Conservation (phyloP, 1,140 invertebrate genomes). For the Hormaphis cornu region DNA sequence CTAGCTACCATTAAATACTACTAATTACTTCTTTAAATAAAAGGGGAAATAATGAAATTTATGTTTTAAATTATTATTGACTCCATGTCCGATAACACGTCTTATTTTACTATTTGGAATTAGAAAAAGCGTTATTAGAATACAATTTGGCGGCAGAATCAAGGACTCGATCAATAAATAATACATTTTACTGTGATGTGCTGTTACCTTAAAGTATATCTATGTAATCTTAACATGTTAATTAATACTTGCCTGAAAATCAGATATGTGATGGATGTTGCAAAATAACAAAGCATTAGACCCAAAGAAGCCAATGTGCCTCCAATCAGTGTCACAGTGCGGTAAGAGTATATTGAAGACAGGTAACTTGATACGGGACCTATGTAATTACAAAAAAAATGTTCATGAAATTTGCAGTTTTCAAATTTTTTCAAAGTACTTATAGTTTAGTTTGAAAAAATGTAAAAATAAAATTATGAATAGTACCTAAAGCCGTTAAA, state of each 20-base stretch:
- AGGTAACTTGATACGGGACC: conserved; percentile 83
- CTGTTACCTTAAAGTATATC: neutral
- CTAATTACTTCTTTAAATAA: no score
- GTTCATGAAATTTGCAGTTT: no score
- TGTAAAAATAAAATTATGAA: neutral
- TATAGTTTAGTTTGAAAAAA: neutral
- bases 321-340: conserved; percentile 78
- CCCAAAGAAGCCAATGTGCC: conserved; percentile 71
- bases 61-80: no score
- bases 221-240: no score
- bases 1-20: no score
- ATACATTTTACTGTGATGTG: neutral
- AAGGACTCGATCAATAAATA: no score
- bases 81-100: no score
- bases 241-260: conserved; percentile 63
- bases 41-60: no score
- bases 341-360: conserved; percentile 81
- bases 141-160: no score
- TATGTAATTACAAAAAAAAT: conserved; percentile 43
- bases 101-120: no score
- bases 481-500: neutral
- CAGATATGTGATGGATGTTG: conserved; percentile 62
- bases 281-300: conserved; percentile 76
- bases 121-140: no score
- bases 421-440: conserved; percentile 8